phyloP scores from a whole-genome alignment of 2,888 invertebrate genomes.

The Schizotus pectinicornis region DNA sequence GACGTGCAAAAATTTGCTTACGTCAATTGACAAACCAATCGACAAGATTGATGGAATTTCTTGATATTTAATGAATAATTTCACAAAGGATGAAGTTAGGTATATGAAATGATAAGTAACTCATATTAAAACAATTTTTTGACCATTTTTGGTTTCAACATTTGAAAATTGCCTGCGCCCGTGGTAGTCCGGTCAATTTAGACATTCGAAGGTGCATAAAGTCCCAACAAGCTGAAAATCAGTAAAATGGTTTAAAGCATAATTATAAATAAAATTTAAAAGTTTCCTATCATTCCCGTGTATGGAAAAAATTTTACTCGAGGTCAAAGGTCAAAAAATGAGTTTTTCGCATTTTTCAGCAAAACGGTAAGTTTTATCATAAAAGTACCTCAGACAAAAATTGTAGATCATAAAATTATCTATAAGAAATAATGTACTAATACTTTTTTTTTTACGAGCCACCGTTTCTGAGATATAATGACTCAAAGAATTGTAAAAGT shows the following conservation, averaged over 20 bases:
- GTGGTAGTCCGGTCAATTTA: constrained; percentile 1
- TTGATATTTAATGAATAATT: no score
- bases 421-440: neutral
- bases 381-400: neutral
- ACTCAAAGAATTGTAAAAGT: neutral
- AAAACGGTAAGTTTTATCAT: neutral
- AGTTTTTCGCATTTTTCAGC: constrained; percentile 4
- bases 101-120: no score
- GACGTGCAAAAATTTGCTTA: no score
- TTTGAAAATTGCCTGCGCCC: no score
- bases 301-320: constrained; percentile 4
- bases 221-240: neutral
- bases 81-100: no score
- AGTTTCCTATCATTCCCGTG: constrained; percentile 9
- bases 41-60: no score
- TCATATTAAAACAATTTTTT: no score
- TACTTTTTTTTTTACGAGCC: neutral
- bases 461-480: neutral
- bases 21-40: no score
- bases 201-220: neutral
- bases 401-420: neutral
- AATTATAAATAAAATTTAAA: constrained; percentile 1
- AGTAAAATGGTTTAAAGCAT: neutral
- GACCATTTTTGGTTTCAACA: no score
- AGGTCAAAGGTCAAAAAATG: constrained; percentile 14